These are phyloP conservation scores for Formica aserva DNA, from an alignment of 2,888 invertebrate genomes.

Conservation along the genomic window DNA sequence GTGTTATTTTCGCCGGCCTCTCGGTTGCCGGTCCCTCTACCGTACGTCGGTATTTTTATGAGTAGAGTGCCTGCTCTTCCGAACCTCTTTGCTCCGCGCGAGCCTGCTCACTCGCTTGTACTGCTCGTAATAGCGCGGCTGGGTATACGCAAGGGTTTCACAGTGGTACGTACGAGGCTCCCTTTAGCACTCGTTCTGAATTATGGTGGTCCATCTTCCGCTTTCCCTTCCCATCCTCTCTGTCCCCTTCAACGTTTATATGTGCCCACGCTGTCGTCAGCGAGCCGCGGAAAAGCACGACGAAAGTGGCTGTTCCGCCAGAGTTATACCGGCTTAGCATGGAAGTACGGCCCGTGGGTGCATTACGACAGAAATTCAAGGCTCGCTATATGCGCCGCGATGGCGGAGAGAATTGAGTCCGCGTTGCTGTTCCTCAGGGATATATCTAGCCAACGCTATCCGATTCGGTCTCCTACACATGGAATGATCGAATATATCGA, in stretches of 20 bases:
- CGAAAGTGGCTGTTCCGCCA: conserved; percentile 70
- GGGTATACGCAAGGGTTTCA: conserved; percentile 43
- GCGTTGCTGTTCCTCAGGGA: conserved; percentile 39
- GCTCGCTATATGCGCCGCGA: conserved; percentile 43
- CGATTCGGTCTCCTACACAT: conserved; percentile 12
- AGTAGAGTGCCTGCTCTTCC: conserved; percentile 73
- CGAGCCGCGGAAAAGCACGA: conserved; percentile 65
- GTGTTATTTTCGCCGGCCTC: conserved; percentile 79
- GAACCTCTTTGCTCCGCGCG: conserved; percentile 55
- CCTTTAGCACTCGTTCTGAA: conserved; percentile 74
- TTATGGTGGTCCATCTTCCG: conserved; percentile 68
- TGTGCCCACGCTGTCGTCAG: conserved; percentile 47
- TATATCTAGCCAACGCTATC: conserved; percentile 40
- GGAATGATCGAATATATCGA: not conserved
- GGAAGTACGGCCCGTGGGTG: conserved; percentile 59
- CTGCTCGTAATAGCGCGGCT: conserved; percentile 37
- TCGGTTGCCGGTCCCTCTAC: conserved; percentile 62
- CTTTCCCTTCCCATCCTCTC: not conserved
- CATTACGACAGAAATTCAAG: conserved; percentile 69
- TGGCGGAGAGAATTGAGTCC: conserved; percentile 64
- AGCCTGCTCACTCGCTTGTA: conserved; percentile 31
- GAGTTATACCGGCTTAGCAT: conserved; percentile 59
- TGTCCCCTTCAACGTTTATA: conserved; percentile 52
- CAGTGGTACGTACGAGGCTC: conserved; percentile 57
- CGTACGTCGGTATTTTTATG: conserved; percentile 78